Evolutionary conservation across 2,797 vertebrate species (phyloP).

Genomic region (Sebastes oblongus): DNA sequence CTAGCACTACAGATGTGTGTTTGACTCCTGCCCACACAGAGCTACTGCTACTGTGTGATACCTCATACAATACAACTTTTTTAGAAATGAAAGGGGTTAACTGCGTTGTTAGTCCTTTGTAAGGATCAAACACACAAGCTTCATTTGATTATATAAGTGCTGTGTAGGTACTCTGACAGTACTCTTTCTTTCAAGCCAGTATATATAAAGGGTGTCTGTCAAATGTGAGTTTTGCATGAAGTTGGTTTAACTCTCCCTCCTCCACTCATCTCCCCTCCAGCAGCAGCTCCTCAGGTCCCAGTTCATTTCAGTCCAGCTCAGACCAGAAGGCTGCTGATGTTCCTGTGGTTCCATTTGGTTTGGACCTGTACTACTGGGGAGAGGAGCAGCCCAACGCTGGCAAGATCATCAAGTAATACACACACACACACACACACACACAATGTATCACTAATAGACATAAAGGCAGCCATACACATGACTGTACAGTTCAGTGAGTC

Average conservation of each 20-base stretch:
- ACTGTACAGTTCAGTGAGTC: not conserved
- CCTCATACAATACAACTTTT: not conserved
- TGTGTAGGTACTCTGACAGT: not conserved
- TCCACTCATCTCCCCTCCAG: not conserved
- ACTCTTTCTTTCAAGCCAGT: not conserved
- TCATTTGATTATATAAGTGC: not conserved
- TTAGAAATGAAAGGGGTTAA: not conserved
- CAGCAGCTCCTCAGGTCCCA: constrained; percentile 32
- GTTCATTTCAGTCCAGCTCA: constrained; percentile 26
- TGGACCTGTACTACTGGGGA: constrained; percentile 94
- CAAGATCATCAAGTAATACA: constrained; percentile 88
- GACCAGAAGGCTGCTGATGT: constrained; percentile 60
- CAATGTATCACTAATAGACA: not conserved
- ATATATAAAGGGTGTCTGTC: not conserved
- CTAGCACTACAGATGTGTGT: not conserved
- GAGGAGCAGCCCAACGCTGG: constrained; percentile 87
- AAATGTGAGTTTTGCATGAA: not conserved
- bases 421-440: too few relatives aligned
- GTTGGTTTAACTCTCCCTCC: not conserved
- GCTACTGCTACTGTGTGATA: not conserved
- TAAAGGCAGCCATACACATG: not conserved
- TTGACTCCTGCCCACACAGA: not conserved
- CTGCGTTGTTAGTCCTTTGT: not conserved
- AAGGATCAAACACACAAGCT: not conserved
- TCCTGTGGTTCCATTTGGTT: constrained; percentile 89